Conservation (phyloP, 2,888 invertebrate species). For the Xylophagus ater region DNA sequence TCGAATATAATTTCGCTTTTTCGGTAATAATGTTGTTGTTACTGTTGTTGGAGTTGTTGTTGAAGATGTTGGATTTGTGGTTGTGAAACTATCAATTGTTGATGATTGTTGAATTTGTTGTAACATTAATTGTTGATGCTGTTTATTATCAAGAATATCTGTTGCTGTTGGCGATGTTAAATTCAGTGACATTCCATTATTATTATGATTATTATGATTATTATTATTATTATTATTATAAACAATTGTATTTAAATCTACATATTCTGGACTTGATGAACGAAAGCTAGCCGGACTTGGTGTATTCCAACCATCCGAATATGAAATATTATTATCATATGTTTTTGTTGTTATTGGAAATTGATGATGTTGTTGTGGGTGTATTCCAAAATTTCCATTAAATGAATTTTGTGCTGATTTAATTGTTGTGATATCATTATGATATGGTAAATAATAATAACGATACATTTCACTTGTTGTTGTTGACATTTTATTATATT, state of each 20-base stretch:
- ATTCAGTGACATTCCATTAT: neutral
- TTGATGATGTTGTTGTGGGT: constrained; percentile 11
- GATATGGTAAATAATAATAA: constrained; percentile 36
- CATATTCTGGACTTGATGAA: constrained; percentile 38
- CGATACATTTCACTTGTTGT: constrained; percentile 38
- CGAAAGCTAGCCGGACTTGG: constrained; percentile 39
- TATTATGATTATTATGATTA: too few relatives aligned
- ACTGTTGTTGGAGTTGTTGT: neutral
- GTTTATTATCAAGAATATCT: neutral
- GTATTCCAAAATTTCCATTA: constrained; percentile 7
- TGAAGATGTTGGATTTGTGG: neutral
- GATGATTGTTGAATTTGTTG: constrained; percentile 3
- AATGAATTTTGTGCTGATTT: constrained; percentile 12
- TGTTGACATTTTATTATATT: constrained; percentile 20
- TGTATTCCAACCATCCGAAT: constrained; percentile 39
- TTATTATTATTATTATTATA: too few relatives aligned
- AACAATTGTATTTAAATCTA: constrained; percentile 32
- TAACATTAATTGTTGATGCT: neutral
- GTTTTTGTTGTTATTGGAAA: neutral
- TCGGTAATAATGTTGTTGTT: constrained; percentile 14
- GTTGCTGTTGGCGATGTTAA: constrained; percentile 3
- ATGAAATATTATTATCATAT: constrained; percentile 21
- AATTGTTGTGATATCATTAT: constrained; percentile 5
- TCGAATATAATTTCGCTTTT: constrained; percentile 31
- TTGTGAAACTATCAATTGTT: constrained; percentile 14